Evolutionary conservation across 2,797 vertebrate genomes (phyloP).

Genomic region (Lateolabrax maculatus): DNA sequence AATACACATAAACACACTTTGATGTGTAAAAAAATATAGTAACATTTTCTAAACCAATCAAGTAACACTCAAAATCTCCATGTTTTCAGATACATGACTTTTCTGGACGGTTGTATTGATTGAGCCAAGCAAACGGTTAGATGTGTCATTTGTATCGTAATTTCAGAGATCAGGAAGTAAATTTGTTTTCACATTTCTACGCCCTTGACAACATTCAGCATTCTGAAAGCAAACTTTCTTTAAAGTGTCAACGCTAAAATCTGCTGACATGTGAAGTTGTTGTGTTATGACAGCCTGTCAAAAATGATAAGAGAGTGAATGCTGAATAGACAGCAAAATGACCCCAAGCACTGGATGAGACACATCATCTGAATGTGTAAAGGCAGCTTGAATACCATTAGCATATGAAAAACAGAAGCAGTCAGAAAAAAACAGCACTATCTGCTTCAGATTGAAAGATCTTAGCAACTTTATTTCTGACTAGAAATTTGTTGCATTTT

Average conservation of each 20-base stretch:
- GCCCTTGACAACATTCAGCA: background rate
- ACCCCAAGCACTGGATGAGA: constrained; percentile 29
- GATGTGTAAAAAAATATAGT: background rate
- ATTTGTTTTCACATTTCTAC: constrained; percentile 6
- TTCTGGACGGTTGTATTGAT: background rate
- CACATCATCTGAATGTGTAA: constrained; percentile 42
- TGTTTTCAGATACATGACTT: background rate
- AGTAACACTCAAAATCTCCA: background rate
- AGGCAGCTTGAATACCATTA: constrained; percentile 35
- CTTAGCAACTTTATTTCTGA: constrained; percentile 17
- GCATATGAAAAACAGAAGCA: constrained; percentile 28
- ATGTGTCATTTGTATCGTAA: constrained; percentile 8
- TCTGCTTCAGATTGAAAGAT: constrained; percentile 14
- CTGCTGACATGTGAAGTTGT: constrained; percentile 39
- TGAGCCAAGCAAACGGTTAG: background rate
- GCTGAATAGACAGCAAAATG: constrained; percentile 30
- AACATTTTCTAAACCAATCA: background rate
- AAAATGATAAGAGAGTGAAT: constrained; percentile 32
- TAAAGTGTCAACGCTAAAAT: constrained; percentile 17
- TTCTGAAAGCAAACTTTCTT: constrained; percentile 10
- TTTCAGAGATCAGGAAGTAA: constrained; percentile 26
- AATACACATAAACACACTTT: background rate
- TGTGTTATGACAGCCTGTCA: constrained; percentile 55
- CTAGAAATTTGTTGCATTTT: background rate
- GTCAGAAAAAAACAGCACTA: background rate